Percentiles rank a stretch among this genome's conserved stretches.
Conservation (phyloP, 1,140 invertebrate species). For the Magallana gigas region DNA sequence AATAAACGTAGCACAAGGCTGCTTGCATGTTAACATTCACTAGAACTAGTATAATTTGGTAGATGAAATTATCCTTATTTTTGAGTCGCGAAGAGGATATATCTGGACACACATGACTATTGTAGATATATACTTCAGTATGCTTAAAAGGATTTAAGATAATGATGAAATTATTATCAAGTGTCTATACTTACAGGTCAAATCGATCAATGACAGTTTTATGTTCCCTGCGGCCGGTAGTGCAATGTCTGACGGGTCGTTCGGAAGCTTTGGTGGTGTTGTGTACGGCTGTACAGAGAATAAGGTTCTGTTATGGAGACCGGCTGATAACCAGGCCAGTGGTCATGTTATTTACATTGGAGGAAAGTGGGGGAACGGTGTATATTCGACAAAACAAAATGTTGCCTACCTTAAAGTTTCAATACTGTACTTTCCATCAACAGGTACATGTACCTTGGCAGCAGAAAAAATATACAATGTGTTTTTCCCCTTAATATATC, state of each 20-base stretch:
- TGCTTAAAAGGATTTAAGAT: too few relatives aligned
- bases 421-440: background rate
- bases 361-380: background rate
- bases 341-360: background rate
- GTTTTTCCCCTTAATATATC: too few relatives aligned
- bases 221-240: background rate
- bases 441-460: background rate
- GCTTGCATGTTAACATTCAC: too few relatives aligned
- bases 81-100: too few relatives aligned
- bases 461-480: too few relatives aligned
- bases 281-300: background rate
- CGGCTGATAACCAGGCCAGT: background rate
- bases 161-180: too few relatives aligned
- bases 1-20: too few relatives aligned
- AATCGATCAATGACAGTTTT: background rate
- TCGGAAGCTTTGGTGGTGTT: background rate
- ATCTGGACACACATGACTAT: too few relatives aligned
- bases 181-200: too few relatives aligned
- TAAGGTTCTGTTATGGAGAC: background rate
- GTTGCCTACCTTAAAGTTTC: background rate
- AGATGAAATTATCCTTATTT: too few relatives aligned
- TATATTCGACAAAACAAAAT: background rate
- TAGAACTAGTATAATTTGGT: too few relatives aligned
- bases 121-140: too few relatives aligned
- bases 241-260: background rate